Evolutionary conservation across 2,113 vertebrate genomes (phyloP).

Genomic region (Centropristis striata): DNA sequence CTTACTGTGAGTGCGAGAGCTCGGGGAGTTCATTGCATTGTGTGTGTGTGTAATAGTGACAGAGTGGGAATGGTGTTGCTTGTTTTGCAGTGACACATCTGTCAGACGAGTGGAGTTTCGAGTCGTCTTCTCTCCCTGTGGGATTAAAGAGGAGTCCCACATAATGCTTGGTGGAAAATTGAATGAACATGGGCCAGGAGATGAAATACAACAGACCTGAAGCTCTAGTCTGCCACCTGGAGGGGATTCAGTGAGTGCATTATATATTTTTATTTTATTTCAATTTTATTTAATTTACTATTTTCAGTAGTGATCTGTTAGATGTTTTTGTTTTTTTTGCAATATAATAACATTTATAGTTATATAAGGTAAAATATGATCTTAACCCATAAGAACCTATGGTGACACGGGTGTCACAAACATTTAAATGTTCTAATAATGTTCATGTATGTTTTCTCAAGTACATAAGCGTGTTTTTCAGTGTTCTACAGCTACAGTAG

Average conservation of each 20-base stretch:
- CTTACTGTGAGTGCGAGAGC: not conserved
- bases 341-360: no score
- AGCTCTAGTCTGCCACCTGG: not conserved
- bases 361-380: no score
- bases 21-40: not conserved
- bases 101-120: slow-evolving; percentile 21
- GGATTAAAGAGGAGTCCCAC: slow-evolving; percentile 18
- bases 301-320: no score
- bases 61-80: not conserved
- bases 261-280: not conserved
- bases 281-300: no score
- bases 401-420: no score
- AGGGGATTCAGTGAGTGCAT: not conserved
- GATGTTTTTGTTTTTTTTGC: no score
- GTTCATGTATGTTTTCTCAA: no score
- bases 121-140: slow-evolving; percentile 10
- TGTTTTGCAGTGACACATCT: slow-evolving; percentile 44
- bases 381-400: no score
- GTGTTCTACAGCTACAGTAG: no score
- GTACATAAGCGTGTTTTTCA: no score
- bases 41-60: not conserved
- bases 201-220: not conserved
- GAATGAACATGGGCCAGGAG: slow-evolving; percentile 3
- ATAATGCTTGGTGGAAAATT: slow-evolving; percentile 4
- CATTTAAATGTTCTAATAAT: no score